Evolutionary conservation across 2,888 invertebrate genomes (phyloP).

Genomic region (Perizoma affinitatum): DNA sequence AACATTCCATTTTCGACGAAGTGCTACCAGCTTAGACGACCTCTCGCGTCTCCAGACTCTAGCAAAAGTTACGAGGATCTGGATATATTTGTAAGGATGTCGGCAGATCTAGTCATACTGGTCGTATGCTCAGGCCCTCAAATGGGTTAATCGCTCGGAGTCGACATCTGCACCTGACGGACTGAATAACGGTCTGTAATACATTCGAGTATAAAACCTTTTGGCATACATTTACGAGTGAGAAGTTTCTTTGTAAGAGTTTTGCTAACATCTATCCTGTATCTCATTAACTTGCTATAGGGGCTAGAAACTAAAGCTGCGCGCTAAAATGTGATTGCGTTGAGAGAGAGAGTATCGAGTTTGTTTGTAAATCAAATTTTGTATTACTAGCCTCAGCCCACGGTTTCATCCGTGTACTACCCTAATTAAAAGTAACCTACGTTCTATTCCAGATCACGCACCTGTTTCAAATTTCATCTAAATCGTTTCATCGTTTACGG

Average conservation of each 20-base stretch:
- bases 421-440: too few species aligned
- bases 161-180: constrained; percentile 79
- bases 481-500: too few species aligned
- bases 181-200: constrained; percentile 72
- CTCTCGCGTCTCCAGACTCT: constrained; percentile 39
- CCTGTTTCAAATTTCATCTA: too few species aligned
- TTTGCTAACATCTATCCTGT: constrained; percentile 20
- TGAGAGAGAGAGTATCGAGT: too few species aligned
- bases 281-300: constrained; percentile 23
- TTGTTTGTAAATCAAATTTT: too few species aligned
- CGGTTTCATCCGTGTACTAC: too few species aligned
- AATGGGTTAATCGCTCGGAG: constrained; percentile 80
- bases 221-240: constrained; percentile 34
- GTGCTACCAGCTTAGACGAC: constrained; percentile 46
- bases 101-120: constrained; percentile 50
- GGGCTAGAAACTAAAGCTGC: constrained; percentile 2
- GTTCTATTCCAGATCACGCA: too few species aligned
- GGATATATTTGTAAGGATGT: constrained; percentile 43
- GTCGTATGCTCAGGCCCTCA: constrained; percentile 57
- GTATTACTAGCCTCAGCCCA: too few species aligned
- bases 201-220: constrained; percentile 56
- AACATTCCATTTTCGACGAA: constrained; percentile 65
- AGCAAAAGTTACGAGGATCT: constrained; percentile 20
- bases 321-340: not conserved
- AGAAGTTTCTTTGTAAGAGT: constrained; percentile 25